A percentile compares a stretch with the other conserved stretches of the same genome.
These are phyloP conservation scores for Hyperoplus lanceolatus DNA, from an alignment of 2,797 vertebrate species.

Conservation along the genomic window DNA sequence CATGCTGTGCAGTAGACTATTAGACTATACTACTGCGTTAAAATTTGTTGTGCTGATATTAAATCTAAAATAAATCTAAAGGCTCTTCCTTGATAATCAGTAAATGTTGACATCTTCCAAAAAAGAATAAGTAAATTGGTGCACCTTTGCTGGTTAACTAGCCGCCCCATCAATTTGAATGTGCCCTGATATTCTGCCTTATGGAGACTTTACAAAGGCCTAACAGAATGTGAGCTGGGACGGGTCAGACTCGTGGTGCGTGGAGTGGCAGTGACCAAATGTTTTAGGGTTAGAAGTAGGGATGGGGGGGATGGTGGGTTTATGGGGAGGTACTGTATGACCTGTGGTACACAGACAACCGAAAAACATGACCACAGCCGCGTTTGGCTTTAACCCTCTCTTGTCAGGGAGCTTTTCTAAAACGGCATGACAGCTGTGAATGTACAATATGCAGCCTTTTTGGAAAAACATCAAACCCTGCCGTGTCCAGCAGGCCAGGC, in stretches of 20 bases:
- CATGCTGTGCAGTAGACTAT: conserved; percentile 54
- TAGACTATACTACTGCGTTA: conserved; percentile 8
- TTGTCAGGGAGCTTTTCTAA: conserved; percentile 82
- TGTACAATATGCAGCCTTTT: conserved; percentile 87
- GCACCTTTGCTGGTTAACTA: conserved; percentile 58
- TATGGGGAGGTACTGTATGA: conserved; percentile 69
- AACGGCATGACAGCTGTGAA: conserved; percentile 86
- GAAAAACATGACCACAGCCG: conserved; percentile 58
- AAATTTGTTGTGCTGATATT: conserved; percentile 54
- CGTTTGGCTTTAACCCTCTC: conserved; percentile 83
- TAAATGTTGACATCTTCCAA: conserved; percentile 68
- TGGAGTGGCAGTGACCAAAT: conserved; percentile 53
- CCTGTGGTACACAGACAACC: conserved; percentile 76
- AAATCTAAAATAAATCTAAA: conserved; percentile 19
- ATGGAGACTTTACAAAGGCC: conserved; percentile 46
- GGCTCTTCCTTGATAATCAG: conserved; percentile 51
- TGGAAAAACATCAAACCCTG: conserved; percentile 69
- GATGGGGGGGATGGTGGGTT: not conserved
- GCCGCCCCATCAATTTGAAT: conserved; percentile 56
- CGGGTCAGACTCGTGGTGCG: conserved; percentile 42
- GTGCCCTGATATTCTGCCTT: conserved; percentile 75
- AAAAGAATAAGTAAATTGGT: conserved; percentile 29
- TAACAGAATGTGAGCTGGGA: conserved; percentile 45
- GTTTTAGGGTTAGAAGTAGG: not conserved
- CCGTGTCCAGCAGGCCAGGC: conserved; percentile 70